These are phyloP conservation scores for Ladona fulva DNA, from an alignment of 1,140 invertebrate species.

Conservation along the genomic window DNA sequence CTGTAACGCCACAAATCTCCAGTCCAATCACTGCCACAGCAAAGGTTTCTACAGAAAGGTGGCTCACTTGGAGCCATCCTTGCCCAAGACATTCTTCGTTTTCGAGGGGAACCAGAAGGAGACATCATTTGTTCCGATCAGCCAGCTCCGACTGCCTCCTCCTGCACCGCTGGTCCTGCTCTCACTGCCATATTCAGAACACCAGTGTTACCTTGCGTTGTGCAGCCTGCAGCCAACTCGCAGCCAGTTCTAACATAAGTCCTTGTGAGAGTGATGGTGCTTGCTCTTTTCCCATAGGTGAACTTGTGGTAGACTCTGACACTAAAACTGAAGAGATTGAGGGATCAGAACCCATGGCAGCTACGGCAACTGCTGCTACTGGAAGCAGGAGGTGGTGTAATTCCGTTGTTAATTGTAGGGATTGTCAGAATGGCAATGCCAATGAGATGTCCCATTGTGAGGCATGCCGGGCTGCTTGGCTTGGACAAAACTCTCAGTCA, in stretches of 20 bases:
- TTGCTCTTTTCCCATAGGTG: neutral
- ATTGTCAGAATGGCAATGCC: neutral
- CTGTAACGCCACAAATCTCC: neutral
- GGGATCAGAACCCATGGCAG: neutral
- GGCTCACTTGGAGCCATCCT: slow-evolving; percentile 15
- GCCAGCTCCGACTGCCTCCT: slow-evolving; percentile 14
- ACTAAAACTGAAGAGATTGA: neutral
- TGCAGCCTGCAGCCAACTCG: slow-evolving; percentile 22
- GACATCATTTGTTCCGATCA: neutral
- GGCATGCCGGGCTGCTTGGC: neutral
- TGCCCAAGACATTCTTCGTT: slow-evolving; percentile 3
- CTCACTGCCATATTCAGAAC: slow-evolving; percentile 30
- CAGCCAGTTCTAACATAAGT: neutral
- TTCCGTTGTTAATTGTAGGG: neutral
- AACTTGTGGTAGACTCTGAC: neutral
- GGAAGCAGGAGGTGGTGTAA: neutral
- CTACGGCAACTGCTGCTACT: neutral
- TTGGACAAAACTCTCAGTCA: neutral
- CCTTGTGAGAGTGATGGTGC: slow-evolving; percentile 15
- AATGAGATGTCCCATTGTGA: neutral
- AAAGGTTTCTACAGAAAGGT: slow-evolving; percentile 10
- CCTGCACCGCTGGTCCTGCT: slow-evolving; percentile 29
- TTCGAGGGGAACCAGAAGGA: neutral
- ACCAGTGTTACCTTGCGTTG: slow-evolving; percentile 25
- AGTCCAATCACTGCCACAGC: slow-evolving; percentile 12